Base-by-base conservation (phyloP, 1,140 invertebrate genomes). In the Pararge aegeria region DNA sequence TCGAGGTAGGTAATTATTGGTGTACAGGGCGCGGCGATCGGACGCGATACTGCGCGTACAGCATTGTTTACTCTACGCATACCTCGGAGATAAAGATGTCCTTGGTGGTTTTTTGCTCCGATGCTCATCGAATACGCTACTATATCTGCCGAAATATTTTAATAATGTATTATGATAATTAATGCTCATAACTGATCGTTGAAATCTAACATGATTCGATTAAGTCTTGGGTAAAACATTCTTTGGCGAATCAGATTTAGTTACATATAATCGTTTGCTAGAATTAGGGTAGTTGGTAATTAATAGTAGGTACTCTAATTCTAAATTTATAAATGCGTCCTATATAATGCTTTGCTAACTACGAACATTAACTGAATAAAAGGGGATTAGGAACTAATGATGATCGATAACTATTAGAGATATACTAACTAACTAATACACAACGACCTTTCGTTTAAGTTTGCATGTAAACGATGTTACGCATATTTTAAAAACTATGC, bases 41-140 rank as follows among this genome's bases (percentile, higher is more conserved):
- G 52, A 64, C 62, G 63, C 66, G 59, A 80, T 77, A 80, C 75
- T 78, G 61, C 68, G 73, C 64, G 52, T 75, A 75, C 69, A 76
- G 71, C 70, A 79, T 65, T 87, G 80, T 87, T 87, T 86, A 87
- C 75, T 70, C 52, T 74, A 67, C 72, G 70, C 80, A 87, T 86
- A 76, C 81, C 83, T 62, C 70, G 72, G 73, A 81, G 82, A 87
- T 87, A 87, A 80, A 83, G 76, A 81, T 84, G 84, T 85, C 84
- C 84, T 85, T 87, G 82, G 75, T 64, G 61, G 4, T 71, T 78
- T 75, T 79, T 69, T 76, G 64, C 65, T 46, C 55, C 75, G 72
- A 75, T 77, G 74, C 70, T 67, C 66, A 73, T 73, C n/a, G n/a
- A 68, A 62, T 61, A 57, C 37, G 38, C 38, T 44, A n/a, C 48